phyloP scores from a whole-genome alignment of 2,888 invertebrate genomes.

The Sesamia inferens region DNA sequence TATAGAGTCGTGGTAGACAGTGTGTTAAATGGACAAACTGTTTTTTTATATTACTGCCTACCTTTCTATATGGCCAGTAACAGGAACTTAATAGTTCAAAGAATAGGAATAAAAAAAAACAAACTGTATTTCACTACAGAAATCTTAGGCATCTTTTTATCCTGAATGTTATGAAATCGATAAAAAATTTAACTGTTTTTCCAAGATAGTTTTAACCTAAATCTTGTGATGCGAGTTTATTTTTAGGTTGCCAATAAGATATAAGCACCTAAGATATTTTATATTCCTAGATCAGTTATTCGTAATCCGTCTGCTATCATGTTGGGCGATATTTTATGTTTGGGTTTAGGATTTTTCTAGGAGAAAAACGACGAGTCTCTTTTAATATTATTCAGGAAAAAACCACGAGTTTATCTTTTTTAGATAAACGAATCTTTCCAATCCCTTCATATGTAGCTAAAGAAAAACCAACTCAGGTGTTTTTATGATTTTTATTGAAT shows the following conservation, averaged over 20 bases:
- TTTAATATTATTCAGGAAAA: constrained; percentile 23
- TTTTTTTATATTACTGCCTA: too few species aligned
- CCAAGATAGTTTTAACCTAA: constrained; percentile 32
- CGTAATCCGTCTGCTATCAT: constrained; percentile 32
- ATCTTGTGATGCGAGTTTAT: constrained; percentile 24
- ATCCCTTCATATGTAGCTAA: neutral
- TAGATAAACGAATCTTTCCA: neutral
- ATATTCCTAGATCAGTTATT: constrained; percentile 46
- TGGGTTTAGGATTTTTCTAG: constrained; percentile 32
- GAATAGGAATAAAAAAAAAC: neutral
- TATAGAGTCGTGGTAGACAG: neutral
- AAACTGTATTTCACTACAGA: neutral
- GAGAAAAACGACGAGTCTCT: neutral
- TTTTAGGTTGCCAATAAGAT: constrained; percentile 47
- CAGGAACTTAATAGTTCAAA: neutral
- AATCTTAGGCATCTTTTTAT: neutral
- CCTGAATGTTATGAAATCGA: constrained; percentile 20
- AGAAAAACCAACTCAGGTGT: neutral
- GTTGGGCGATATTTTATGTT: constrained; percentile 38
- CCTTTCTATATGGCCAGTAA: too few species aligned
- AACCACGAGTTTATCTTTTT: neutral
- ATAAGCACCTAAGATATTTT: constrained; percentile 53
- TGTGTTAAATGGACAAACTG: neutral
- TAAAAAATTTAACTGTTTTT: constrained; percentile 31
- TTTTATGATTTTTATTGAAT: neutral